Evolutionary conservation across 2,113 vertebrate species (phyloP).

Genomic region (Pygoscelis antarcticus): DNA sequence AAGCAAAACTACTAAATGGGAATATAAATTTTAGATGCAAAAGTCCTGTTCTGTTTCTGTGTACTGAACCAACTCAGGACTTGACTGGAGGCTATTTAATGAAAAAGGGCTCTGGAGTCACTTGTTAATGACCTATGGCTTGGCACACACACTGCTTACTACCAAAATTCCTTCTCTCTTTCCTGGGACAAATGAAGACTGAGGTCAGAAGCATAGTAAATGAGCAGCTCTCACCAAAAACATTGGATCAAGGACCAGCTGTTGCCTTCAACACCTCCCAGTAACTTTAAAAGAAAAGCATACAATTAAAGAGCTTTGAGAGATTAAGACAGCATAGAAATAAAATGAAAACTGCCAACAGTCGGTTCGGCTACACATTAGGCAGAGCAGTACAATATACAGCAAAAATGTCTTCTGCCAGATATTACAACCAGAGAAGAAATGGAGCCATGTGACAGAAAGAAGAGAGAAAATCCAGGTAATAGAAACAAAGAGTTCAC

Average conservation of each 20-base stretch:
- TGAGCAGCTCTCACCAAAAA: background rate
- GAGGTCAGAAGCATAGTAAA: background rate
- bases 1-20: background rate
- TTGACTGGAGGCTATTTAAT: background rate
- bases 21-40: accelerated
- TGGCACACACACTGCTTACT: accelerated
- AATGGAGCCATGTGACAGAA: background rate
- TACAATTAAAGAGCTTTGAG: background rate
- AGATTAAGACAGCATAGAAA: background rate
- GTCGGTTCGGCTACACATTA: background rate
- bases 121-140: background rate
- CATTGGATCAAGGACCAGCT: background rate
- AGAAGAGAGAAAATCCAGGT: background rate
- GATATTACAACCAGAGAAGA: background rate
- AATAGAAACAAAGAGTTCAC: background rate
- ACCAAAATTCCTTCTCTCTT: background rate
- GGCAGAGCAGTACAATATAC: background rate
- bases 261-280: background rate
- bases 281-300: background rate
- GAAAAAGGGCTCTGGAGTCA: background rate
- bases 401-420: background rate
- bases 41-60: background rate
- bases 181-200: background rate
- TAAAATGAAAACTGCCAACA: background rate
- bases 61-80: background rate